Conservation (phyloP, 1,140 invertebrate species). For the Drosophila orena region DNA sequence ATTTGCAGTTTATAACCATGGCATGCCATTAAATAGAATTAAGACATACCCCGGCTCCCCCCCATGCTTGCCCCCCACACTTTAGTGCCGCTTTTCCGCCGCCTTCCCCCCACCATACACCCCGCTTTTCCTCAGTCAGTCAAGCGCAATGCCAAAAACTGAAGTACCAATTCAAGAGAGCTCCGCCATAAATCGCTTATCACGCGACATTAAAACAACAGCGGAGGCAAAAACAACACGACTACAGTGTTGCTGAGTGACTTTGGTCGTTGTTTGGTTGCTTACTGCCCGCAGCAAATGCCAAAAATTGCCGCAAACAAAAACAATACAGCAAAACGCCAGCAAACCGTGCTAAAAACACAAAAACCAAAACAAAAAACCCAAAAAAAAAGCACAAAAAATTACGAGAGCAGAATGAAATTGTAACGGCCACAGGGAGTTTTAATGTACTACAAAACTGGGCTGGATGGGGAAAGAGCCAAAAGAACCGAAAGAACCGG, state of each 20-base stretch:
- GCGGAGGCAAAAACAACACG: conserved; percentile 45
- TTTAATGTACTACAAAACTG: conserved; percentile 68
- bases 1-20: conserved; percentile 81
- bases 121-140: conserved; percentile 52
- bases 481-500: too few species aligned
- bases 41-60: conserved; percentile 63
- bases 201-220: conserved; percentile 83
- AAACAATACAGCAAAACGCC: conserved; percentile 66
- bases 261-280: conserved; percentile 53
- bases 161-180: conserved; percentile 76
- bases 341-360: conserved; percentile 63
- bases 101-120: neutral
- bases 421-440: conserved; percentile 73
- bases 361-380: conserved; percentile 62
- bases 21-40: conserved; percentile 79
- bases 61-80: conserved; percentile 4
- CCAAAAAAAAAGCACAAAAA: conserved; percentile 70
- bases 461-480: conserved; percentile 26
- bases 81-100: conserved; percentile 1
- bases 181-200: conserved; percentile 81
- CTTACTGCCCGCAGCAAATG: conserved; percentile 75
- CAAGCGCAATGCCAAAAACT: conserved; percentile 73
- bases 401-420: conserved; percentile 47
- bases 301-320: conserved; percentile 81
- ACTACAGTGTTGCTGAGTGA: conserved; percentile 58